Evolutionary conservation across 2,797 vertebrate genomes (phyloP).

Genomic region (Sebastiscus albofasciatus): DNA sequence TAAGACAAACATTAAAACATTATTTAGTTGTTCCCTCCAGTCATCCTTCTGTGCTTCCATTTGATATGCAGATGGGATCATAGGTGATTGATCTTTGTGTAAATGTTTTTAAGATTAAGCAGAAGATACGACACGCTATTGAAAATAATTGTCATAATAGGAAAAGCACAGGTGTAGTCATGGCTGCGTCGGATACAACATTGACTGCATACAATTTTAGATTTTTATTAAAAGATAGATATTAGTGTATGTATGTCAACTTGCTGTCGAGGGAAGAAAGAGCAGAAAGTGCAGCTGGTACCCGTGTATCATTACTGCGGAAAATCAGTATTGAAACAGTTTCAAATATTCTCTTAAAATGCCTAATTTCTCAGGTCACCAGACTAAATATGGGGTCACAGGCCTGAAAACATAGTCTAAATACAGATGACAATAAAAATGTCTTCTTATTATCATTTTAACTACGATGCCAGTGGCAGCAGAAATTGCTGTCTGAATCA

Average conservation of each 20-base stretch:
- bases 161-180: background rate
- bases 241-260: background rate
- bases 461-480: background rate
- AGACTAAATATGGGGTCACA: background rate
- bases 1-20: background rate
- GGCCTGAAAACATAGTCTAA: background rate
- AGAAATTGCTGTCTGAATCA: slow-evolving; percentile 13
- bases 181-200: background rate
- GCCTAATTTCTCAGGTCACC: background rate
- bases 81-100: no score
- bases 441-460: background rate
- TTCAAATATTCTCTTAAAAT: background rate
- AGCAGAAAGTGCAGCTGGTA: background rate
- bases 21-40: background rate
- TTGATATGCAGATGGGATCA: background rate
- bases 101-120: background rate
- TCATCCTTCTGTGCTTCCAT: background rate
- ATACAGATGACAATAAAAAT: background rate
- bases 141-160: background rate
- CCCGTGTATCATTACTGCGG: background rate
- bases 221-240: background rate
- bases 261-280: background rate
- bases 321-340: background rate
- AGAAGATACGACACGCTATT: background rate
- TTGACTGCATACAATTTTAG: background rate